Evolutionary conservation across 2,888 invertebrate species (phyloP).

Genomic region (Drosophila robusta): DNA sequence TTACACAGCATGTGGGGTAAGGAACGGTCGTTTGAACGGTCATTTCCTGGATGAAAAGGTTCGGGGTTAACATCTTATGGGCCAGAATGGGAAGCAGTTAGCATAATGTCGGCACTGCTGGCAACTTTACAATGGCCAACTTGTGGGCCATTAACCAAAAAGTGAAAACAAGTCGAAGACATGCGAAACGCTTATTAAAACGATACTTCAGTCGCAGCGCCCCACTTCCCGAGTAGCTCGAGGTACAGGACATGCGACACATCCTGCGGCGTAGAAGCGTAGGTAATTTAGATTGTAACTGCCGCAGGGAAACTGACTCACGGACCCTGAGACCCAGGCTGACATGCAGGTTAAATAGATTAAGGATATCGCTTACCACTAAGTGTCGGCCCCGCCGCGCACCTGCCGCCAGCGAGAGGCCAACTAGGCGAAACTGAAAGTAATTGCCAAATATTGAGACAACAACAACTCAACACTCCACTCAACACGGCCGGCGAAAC

Average conservation of each 20-base stretch:
- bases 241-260: conserved; percentile 53
- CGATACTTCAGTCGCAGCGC: conserved; percentile 60
- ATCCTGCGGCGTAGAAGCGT: conserved; percentile 59
- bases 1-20: conserved; percentile 30
- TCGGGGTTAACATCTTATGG: conserved; percentile 47
- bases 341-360: conserved; percentile 78
- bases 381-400: conserved; percentile 46
- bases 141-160: conserved; percentile 74
- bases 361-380: conserved; percentile 75
- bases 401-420: conserved; percentile 30
- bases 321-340: conserved; percentile 24
- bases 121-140: conserved; percentile 72
- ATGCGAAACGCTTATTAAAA: conserved; percentile 75
- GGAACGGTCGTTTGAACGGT: conserved; percentile 51
- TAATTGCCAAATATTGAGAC: conserved; percentile 79
- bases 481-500: conserved; percentile 10
- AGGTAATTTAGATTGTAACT: conserved; percentile 74
- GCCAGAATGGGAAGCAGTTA: conserved; percentile 64
- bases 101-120: conserved; percentile 57
- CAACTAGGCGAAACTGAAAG: conserved; percentile 62
- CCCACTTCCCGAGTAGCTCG: not conserved
- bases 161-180: conserved; percentile 62
- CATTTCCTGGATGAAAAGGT: conserved; percentile 65
- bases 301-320: conserved; percentile 17
- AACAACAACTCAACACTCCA: conserved; percentile 38